Percentiles rank a stretch among this genome's conserved stretches.
phyloP scores from a whole-genome alignment of 2,888 invertebrate species.

The Platynereis dumerilii region DNA sequence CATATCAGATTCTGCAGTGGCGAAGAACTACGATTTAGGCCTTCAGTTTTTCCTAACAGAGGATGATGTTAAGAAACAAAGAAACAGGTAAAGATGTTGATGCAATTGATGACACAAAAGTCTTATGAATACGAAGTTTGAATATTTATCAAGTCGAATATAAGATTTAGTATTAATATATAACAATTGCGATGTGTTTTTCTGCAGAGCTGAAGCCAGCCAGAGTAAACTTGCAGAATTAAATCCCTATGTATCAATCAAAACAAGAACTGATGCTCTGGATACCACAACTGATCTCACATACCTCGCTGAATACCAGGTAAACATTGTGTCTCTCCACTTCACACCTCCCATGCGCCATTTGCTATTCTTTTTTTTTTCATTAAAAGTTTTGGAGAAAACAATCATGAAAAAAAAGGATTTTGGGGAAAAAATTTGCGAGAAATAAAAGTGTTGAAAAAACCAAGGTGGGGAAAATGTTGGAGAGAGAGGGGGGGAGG shows the following conservation, averaged over 20 bases:
- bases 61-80: conserved; percentile 48
- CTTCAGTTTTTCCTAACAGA: conserved; percentile 60
- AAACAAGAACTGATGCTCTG: conserved; percentile 42
- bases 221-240: conserved; percentile 51
- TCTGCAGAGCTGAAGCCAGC: conserved; percentile 58
- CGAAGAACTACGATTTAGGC: conserved; percentile 51
- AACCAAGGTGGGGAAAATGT: too few species aligned
- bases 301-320: conserved; percentile 53
- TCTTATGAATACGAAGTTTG: background rate
- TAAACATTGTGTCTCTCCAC: conserved; percentile 26
- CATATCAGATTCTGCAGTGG: conserved; percentile 50
- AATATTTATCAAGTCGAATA: too few species aligned
- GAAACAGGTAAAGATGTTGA: conserved; percentile 48
- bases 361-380: background rate
- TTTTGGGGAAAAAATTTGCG: background rate
- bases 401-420: background rate
- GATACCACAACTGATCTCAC: conserved; percentile 43
- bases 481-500: too few species aligned
- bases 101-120: background rate
- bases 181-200: too few species aligned
- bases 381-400: background rate
- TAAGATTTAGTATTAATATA: too few species aligned
- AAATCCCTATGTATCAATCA: conserved; percentile 60
- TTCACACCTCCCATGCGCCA: background rate
- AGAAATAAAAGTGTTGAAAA: too few species aligned